Conservation (phyloP, 2,797 vertebrate species). For the Enoplosus armatus region DNA sequence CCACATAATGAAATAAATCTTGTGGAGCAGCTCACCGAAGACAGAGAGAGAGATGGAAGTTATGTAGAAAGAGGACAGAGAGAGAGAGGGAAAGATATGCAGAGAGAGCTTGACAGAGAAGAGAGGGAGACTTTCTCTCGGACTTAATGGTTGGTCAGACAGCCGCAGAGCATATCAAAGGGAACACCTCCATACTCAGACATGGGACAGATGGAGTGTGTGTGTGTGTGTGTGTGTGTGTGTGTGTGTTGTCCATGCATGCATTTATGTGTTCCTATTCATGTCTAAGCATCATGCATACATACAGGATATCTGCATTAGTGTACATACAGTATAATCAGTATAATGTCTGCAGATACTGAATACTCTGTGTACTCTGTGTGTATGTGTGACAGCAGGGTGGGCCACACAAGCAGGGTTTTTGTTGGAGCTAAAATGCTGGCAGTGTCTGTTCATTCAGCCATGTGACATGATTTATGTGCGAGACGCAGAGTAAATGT, state of each 20-base stretch:
- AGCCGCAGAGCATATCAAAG: slow-evolving; percentile 6
- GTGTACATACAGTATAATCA: too few species aligned
- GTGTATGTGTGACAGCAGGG: slow-evolving; percentile 30
- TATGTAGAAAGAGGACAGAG: not conserved
- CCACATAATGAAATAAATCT: slow-evolving; percentile 35
- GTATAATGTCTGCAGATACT: slow-evolving; percentile 27
- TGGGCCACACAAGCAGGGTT: slow-evolving; percentile 37
- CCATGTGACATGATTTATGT: slow-evolving; percentile 85
- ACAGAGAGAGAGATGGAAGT: slow-evolving; percentile 29
- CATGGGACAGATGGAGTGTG: slow-evolving; percentile 11
- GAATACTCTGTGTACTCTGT: not conserved
- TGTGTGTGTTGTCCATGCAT: not conserved
- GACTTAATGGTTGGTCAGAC: slow-evolving; percentile 21
- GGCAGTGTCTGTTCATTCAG: slow-evolving; percentile 72
- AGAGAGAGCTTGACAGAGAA: slow-evolving; percentile 4
- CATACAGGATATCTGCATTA: slow-evolving; percentile 12
- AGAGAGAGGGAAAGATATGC: slow-evolving; percentile 1
- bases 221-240: not conserved
- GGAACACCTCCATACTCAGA: slow-evolving; percentile 10
- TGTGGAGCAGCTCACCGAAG: slow-evolving; percentile 16
- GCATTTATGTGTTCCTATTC: slow-evolving; percentile 16
- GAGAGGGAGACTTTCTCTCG: not conserved
- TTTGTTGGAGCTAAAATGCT: slow-evolving; percentile 61
- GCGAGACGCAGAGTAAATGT: slow-evolving; percentile 75
- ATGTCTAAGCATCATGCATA: not conserved